Evolutionary conservation across 2,797 vertebrate genomes (phyloP).

Genomic region (Centroberyx gerrardi): DNA sequence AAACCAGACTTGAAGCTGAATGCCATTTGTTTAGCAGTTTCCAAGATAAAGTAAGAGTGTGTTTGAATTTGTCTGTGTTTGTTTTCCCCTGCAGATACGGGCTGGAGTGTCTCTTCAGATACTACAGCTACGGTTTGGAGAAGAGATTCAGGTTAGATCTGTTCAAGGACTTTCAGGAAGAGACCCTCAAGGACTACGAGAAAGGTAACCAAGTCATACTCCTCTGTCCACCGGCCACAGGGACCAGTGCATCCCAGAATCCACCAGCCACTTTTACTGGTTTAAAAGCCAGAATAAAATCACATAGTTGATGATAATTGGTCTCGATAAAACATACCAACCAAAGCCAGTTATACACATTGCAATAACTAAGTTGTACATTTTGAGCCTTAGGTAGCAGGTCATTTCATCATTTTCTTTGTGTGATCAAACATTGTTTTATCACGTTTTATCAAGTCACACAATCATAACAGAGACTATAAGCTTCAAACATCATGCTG

Average conservation of each 20-base stretch:
- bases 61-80: background rate
- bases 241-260: background rate
- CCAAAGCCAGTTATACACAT: too few relatives aligned
- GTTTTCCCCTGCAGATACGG: constrained; percentile 88
- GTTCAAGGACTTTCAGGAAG: constrained; percentile 96
- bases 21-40: background rate
- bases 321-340: too few relatives aligned
- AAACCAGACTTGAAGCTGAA: background rate
- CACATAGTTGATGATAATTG: too few relatives aligned
- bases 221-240: too few relatives aligned
- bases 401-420: too few relatives aligned
- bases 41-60: background rate
- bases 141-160: constrained; percentile 94
- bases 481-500: too few relatives aligned
- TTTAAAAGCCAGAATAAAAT: background rate
- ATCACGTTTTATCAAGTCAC: too few relatives aligned
- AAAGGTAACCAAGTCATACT: constrained; percentile 86
- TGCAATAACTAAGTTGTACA: too few relatives aligned
- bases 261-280: background rate
- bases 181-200: constrained; percentile 95
- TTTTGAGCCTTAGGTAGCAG: too few relatives aligned
- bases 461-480: too few relatives aligned
- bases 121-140: constrained; percentile 98
- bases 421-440: too few relatives aligned
- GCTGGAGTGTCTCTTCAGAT: constrained; percentile 96